Conservation (phyloP, 2,888 invertebrate species). For the Drosophila hamatofila region DNA sequence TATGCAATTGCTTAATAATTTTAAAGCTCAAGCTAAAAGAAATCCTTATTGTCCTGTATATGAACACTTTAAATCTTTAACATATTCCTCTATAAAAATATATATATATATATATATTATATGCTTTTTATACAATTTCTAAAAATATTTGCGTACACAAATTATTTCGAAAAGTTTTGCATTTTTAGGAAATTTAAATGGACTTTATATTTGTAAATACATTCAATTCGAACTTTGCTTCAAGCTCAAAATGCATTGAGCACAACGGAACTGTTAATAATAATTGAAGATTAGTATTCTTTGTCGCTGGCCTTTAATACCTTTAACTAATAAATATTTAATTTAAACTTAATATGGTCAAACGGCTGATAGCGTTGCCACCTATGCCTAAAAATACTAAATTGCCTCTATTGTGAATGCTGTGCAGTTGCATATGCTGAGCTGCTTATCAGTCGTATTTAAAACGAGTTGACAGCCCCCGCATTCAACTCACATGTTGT, state of each 20-base stretch:
- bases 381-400: not conserved
- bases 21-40: conserved; percentile 28
- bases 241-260: not conserved
- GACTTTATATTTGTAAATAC: not conserved
- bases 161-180: not conserved
- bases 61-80: conserved; percentile 47
- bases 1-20: conserved; percentile 47
- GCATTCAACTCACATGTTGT: conserved; percentile 54
- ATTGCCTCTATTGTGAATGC: not conserved
- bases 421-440: not conserved
- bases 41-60: conserved; percentile 43
- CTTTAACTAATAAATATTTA: conserved; percentile 6
- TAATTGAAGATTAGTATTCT: not conserved
- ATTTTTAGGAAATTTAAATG: not conserved
- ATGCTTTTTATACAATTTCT: conserved; percentile 53
- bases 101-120: conserved; percentile 41
- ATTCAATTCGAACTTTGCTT: not conserved
- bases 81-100: conserved; percentile 42
- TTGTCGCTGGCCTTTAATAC: not conserved
- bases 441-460: not conserved
- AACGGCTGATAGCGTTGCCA: conserved; percentile 36
- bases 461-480: conserved; percentile 27
- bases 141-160: conserved; percentile 12
- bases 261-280: not conserved
- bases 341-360: conserved; percentile 22